A percentile compares a stretch with the other conserved stretches of the same genome.
phyloP scores from a whole-genome alignment of 2,113 vertebrate species.

The Talpa occidentalis region DNA sequence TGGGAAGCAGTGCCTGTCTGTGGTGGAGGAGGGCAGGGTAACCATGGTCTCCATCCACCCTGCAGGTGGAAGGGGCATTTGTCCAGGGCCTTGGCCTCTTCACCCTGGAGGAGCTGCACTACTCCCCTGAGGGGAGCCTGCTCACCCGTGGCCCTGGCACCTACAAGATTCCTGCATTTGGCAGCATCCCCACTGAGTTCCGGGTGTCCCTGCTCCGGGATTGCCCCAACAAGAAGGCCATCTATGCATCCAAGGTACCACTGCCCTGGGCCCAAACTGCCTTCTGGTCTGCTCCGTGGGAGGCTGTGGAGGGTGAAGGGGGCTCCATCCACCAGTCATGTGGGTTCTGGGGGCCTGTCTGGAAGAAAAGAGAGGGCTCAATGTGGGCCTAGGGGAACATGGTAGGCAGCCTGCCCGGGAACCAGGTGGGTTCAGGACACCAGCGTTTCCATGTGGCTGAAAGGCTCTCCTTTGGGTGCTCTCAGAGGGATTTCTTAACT shows the following conservation, averaged over 20 bases:
- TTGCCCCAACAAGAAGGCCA: slow-evolving; percentile 93
- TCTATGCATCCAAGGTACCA: slow-evolving; percentile 95
- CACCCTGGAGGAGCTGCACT: slow-evolving; percentile 95
- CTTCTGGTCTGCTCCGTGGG: background rate
- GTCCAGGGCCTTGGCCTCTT: slow-evolving; percentile 97
- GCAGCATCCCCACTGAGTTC: slow-evolving; percentile 93
- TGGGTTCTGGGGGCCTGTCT: background rate
- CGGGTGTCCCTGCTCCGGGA: slow-evolving; percentile 94
- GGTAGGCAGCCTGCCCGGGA: background rate
- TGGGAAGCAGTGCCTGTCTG: too few species aligned
- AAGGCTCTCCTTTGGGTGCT: background rate
- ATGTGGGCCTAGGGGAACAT: fast-evolving
- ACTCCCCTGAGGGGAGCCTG: slow-evolving; percentile 92
- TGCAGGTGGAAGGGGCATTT: slow-evolving; percentile 95
- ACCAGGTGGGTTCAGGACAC: background rate
- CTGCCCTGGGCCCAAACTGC: fast-evolving
- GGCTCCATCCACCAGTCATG: fast-evolving
- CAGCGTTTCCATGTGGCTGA: fast-evolving
- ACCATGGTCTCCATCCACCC: background rate
- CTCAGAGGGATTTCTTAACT: background rate
- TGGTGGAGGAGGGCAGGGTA: background rate
- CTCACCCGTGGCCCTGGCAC: slow-evolving; percentile 95
- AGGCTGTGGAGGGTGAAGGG: fast-evolving
- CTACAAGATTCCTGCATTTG: slow-evolving; percentile 97
- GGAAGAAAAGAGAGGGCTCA: background rate